phyloP scores from a whole-genome alignment of 1,140 invertebrate genomes.

The Drosophila mayri region DNA sequence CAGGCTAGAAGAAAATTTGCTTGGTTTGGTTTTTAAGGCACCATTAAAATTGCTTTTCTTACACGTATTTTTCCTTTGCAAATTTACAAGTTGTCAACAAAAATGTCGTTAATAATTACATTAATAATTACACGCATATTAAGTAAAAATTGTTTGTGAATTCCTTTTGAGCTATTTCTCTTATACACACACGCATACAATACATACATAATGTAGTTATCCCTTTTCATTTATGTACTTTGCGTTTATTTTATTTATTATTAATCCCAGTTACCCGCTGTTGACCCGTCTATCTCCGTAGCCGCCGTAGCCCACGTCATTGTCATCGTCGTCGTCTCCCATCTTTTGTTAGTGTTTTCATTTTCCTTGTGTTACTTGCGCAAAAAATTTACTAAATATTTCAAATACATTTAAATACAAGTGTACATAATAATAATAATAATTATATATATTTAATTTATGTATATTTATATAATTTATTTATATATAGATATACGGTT shows the following conservation, averaged over 20 bases:
- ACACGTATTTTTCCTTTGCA: slow-evolving; percentile 85
- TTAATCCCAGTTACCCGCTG: slow-evolving; percentile 72
- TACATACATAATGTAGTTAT: slow-evolving; percentile 76
- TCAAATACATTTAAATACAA: slow-evolving; percentile 84
- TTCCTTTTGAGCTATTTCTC: slow-evolving; percentile 65
- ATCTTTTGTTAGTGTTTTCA: slow-evolving; percentile 46
- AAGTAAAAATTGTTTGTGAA: slow-evolving; percentile 62
- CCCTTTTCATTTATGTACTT: slow-evolving; percentile 48
- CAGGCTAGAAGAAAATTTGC: slow-evolving; percentile 75
- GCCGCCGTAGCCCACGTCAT: slow-evolving; percentile 14
- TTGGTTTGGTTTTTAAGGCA: slow-evolving; percentile 85
- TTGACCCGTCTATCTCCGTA: slow-evolving; percentile 65
- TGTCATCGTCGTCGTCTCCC: slow-evolving; percentile 6
- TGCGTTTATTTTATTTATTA: slow-evolving; percentile 55
- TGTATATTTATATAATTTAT: slow-evolving; percentile 77
- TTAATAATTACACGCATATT: slow-evolving; percentile 62
- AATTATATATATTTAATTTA: slow-evolving; percentile 82
- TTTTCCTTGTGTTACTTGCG: slow-evolving; percentile 66
- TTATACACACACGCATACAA: slow-evolving; percentile 70
- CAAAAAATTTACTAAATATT: slow-evolving; percentile 85
- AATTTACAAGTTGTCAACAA: slow-evolving; percentile 83
- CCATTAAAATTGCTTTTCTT: slow-evolving; percentile 85
- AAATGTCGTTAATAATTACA: slow-evolving; percentile 64
- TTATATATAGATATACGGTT: slow-evolving; percentile 76
- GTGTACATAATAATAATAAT: slow-evolving; percentile 64